A percentile compares a stretch with the other conserved stretches of the same genome.
Conservation (phyloP, 2,797 vertebrate species). For the Sarcophilus harrisii region DNA sequence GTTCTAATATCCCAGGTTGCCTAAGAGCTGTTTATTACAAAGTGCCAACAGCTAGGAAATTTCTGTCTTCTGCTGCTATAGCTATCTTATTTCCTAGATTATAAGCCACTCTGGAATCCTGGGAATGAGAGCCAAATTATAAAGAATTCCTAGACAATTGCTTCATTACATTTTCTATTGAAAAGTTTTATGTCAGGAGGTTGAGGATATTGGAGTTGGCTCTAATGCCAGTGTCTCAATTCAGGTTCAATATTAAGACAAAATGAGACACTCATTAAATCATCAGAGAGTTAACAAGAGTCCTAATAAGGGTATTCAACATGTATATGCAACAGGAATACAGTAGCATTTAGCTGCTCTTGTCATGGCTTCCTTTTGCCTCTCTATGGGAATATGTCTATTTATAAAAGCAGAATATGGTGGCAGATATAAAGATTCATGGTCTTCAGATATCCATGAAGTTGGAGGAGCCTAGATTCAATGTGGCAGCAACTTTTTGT, state of each 20-base stretch:
- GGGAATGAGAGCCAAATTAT: not conserved
- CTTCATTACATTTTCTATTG: not conserved
- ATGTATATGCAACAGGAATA: not conserved
- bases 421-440: not conserved
- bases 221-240: not conserved
- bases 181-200: not conserved
- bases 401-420: not conserved
- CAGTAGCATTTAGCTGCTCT: not conserved
- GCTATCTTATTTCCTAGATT: not conserved
- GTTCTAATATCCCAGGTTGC: not conserved
- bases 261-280: not conserved
- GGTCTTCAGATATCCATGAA: not conserved
- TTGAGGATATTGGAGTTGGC: not conserved
- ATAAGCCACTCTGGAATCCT: not conserved
- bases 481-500: not conserved
- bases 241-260: not conserved
- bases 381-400: not conserved
- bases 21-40: not conserved
- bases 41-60: not conserved
- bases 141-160: not conserved
- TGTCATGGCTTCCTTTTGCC: not conserved
- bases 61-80: not conserved
- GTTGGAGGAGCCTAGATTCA: not conserved
- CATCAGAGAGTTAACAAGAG: not conserved
- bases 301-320: not conserved